Evolutionary conservation across 2,797 vertebrate genomes (phyloP), one percentile per base, ranked within the genome.

Genomic region (Coccyzus lansbergi): DNA sequence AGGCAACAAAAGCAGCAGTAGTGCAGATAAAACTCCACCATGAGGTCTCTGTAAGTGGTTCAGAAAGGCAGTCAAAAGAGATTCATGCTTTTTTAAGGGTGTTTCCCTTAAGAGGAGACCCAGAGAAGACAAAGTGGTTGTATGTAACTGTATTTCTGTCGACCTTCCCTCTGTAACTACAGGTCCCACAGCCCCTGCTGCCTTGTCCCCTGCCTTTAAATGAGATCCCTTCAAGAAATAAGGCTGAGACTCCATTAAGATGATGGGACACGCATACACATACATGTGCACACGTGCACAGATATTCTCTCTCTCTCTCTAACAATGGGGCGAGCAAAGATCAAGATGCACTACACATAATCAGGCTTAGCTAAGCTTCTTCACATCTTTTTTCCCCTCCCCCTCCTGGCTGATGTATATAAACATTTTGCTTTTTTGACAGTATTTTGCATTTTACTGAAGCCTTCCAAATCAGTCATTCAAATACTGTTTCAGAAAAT

Each of bases 141-240:
- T 28, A 53, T 62, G 7, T 89, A 94, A 95, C 15, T 28, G 17
- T 62, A 83, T 94, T 97, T 94, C 65, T 80, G 6, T 92, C 2
- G 3, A 88, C 44, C 68, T 71, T 33, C 72, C 15, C 13, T 60
- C 55, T 64, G 49, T 86, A 85, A 93, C 93, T 95, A 85, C 79
- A 86, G 91, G 86, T 90, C 84, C 96, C 78, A 85, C 89, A 95
- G 71, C 56, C 74, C 85, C 89, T 96, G 68, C 90, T 93, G 71
- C 90, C 82, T 96, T 88, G 38, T 86, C 68, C 93, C 49, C 38
- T 95, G 87, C 51, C 87, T 96, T 95, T 91, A 94, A 94, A 83
- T 78, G 67, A 94, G 94, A 96, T 86, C 40, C 21, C 68, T 94
- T 93, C 67, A 83, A 83, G 46, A 78, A 77, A 71, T 78, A 81